Evolutionary conservation across 2,888 invertebrate species (phyloP).

Genomic region (Agrochola litura): DNA sequence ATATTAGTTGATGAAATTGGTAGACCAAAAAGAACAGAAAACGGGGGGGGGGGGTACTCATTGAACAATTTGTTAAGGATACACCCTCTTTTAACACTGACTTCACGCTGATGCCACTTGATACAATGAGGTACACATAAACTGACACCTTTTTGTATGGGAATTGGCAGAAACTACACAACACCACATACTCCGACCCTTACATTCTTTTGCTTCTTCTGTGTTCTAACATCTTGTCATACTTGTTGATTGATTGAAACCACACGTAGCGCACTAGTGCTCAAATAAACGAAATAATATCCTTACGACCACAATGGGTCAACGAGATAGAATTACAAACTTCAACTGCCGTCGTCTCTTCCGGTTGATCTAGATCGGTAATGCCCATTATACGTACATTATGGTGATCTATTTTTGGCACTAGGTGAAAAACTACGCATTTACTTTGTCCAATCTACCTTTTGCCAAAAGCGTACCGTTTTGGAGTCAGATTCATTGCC

Average conservation of each 20-base stretch:
- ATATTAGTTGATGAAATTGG: neutral
- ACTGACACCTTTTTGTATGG: neutral
- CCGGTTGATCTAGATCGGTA: conserved; percentile 48
- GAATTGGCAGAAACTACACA: neutral
- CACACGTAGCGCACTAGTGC: neutral
- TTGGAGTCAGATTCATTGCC: neutral
- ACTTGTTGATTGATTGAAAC: conserved; percentile 22
- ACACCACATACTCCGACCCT: neutral
- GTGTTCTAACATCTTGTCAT: conserved; percentile 5
- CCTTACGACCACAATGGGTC: conserved; percentile 24
- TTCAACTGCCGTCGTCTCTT: conserved; percentile 34
- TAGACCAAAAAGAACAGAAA: neutral
- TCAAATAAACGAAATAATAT: conserved; percentile 35
- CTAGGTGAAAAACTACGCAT: conserved; percentile 1
- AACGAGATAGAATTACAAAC: conserved; percentile 48
- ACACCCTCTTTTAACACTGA: neutral
- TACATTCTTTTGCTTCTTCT: neutral
- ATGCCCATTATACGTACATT: conserved; percentile 32
- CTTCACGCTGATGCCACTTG: neutral
- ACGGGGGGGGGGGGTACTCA: neutral
- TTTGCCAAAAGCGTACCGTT: neutral
- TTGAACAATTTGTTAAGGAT: neutral
- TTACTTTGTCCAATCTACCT: neutral
- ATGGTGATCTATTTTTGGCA: conserved; percentile 24
- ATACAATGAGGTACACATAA: neutral